These are phyloP conservation scores for Apocheima hispidaria DNA, from an alignment of 2,888 invertebrate species.

Conservation along the genomic window DNA sequence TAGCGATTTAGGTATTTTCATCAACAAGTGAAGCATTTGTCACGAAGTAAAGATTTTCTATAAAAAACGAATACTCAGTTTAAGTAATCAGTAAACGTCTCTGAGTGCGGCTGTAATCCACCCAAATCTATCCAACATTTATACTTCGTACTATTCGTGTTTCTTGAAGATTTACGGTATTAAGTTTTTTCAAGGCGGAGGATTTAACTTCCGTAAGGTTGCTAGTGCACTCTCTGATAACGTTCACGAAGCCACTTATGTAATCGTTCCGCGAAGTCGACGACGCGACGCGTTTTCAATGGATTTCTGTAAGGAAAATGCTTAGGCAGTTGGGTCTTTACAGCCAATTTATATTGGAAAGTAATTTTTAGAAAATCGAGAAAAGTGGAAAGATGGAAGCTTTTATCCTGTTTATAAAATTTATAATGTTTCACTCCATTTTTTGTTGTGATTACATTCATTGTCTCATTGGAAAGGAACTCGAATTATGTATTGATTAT, in stretches of 20 bases:
- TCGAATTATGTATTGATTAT: too few relatives aligned
- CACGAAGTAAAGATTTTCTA: too few relatives aligned
- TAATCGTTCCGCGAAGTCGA: slow-evolving; percentile 39
- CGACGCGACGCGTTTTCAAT: slow-evolving; percentile 6
- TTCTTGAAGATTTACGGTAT: slow-evolving; percentile 39
- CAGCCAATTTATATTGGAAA: slow-evolving; percentile 16
- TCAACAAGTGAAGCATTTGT: too few relatives aligned
- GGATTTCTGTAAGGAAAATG: slow-evolving; percentile 2
- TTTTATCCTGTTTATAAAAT: not conserved
- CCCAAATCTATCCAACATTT: slow-evolving; percentile 15
- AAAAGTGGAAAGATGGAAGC: not conserved
- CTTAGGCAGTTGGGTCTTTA: not conserved
- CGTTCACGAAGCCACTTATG: slow-evolving; percentile 56
- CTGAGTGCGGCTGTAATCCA: not conserved
- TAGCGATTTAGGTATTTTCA: too few relatives aligned
- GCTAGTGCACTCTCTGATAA: slow-evolving; percentile 58
- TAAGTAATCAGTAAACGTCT: too few relatives aligned
- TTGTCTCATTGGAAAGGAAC: too few relatives aligned
- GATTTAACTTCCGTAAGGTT: slow-evolving; percentile 50
- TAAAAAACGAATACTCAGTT: too few relatives aligned
- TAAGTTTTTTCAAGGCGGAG: slow-evolving; percentile 40
- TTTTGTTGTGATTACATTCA: too few relatives aligned
- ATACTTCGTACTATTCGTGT: slow-evolving; percentile 29
- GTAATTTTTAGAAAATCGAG: slow-evolving; percentile 7
- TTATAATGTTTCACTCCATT: too few relatives aligned